These are phyloP conservation scores for Actinostola sp. DNA, from an alignment of 92 coral and sea anemone genomes.

Conservation along the genomic window DNA sequence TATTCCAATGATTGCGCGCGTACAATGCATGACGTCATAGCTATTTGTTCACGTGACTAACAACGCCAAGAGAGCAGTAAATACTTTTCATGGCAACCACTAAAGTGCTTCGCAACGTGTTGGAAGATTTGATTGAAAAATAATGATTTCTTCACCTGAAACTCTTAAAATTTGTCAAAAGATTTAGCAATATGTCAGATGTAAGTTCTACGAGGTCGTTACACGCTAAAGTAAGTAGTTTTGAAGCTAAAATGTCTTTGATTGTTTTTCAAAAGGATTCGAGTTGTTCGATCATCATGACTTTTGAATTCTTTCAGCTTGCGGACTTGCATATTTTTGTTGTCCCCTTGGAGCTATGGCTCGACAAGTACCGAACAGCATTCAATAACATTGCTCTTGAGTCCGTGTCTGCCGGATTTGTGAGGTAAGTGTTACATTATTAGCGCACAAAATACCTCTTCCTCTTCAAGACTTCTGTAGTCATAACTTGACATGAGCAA, in stretches of 20 bases:
- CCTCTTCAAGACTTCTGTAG: background rate
- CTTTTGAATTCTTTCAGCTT: conserved; percentile 56
- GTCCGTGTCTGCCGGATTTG: conserved; percentile 99
- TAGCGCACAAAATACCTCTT: background rate
- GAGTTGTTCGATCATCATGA: background rate
- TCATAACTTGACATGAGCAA: background rate
- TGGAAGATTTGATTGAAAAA: conserved; percentile 12
- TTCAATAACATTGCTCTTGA: conserved; percentile 96
- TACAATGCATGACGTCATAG: conserved; percentile 50
- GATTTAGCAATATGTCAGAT: conserved; percentile 29
- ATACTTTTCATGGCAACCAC: conserved; percentile 59
- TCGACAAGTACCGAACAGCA: conserved; percentile 96
- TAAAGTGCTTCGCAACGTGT: conserved; percentile 7
- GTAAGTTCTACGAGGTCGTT: conserved; percentile 33
- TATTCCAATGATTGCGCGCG: conserved; percentile 40
- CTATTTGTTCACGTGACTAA: conserved; percentile 72
- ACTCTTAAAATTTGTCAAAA: conserved; percentile 3
- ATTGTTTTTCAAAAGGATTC: background rate
- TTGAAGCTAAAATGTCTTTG: background rate
- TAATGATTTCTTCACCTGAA: conserved; percentile 3
- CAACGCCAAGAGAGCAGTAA: conserved; percentile 67
- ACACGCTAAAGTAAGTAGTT: conserved; percentile 22
- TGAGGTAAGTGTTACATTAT: conserved; percentile 69
- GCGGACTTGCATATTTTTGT: conserved; percentile 98
- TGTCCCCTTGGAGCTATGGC: conserved; percentile 94